Evolutionary conservation across 2,888 invertebrate species (phyloP), one percentile per base, ranked within the genome.

Genomic region (Heliconius ethilla): DNA sequence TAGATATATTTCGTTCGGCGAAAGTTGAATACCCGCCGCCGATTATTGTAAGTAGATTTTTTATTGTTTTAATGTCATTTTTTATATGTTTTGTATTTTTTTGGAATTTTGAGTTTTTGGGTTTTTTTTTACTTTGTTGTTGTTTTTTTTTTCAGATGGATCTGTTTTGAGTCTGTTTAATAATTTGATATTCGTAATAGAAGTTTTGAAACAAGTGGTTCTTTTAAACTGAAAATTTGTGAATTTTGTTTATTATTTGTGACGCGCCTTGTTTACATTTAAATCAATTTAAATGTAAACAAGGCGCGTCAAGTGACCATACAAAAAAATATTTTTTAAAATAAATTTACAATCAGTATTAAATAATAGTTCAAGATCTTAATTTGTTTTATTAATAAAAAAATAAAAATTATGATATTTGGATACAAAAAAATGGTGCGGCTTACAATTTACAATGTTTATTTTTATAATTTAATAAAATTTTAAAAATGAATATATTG

Each of bases 1-100:
- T 96, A 94, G 96, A 96, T 95, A 95, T 96, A 93, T 96, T 96
- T 94, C 96, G 96, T 95, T 96, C 96, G 95, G 96, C 96, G 95
- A 96, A 96, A 92, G 96, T 96, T 95, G 97, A 96, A 93, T 96
- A 96, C 95, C 95, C 96, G 95, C 94, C 94, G 89, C 95, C 96
- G 94, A 95, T 96, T 95, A 96, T 96, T 96, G 96, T 96, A 95
- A 96, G 96, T 96, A 96, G 89, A 45, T 45, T 89, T 85, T 88
- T 84, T 77, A 75, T 82, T 81, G 45, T 81, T 81, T 73, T 75
- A 82, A 75, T 75, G n/a, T 75, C 25, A 6, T 40, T 69, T 67
- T 25, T 62, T 33, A 25, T 13, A 27, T 27, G 13, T 25, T 40
- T 40, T 13, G 13, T 81, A 70, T 70, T 67, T 82, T 82, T 83